Evolutionary conservation across 2,113 vertebrate species (phyloP), one percentile per base, ranked within the genome.

Genomic region (Centropus bengalensis): DNA sequence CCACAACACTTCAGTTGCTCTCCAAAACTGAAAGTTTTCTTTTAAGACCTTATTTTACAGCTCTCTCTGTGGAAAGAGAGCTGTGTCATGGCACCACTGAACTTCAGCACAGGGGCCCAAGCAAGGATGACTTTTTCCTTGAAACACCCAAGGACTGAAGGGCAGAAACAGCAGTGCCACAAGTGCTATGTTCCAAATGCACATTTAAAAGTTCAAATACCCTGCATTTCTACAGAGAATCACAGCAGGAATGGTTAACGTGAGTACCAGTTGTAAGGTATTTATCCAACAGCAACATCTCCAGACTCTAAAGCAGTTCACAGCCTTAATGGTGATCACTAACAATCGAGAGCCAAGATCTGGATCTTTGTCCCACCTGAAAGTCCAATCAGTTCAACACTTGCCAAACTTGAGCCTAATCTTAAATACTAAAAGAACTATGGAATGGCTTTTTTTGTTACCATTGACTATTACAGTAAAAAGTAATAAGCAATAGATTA

Each of bases 221-320:
- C 2, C 9, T 18, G 40, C 38, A 51, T 36, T 68, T 40, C 62
- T 14, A 45, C 2, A 32, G 8, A 49, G 32, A 89, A 86, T 59
- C 26, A 54, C 22, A 66, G 44, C 6, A 69, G 45, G n/a, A 32
- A 62, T 62, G 27, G 15, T 1, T 38, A 86, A 38, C 1, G 0
- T 0, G 1, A 9, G 8, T 20, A 60, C 15, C 38, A 49, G 26
- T 7, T 27, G 8, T 22, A 15, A 9, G 0, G 3, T 5, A 6
- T 8, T 13, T 13, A 23, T 47, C 44, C 30, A 63, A 24, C 9
- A 66, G 45, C 76, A 66, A 59, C 38, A 49, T 4, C 36, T 54
- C 36, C 51, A 63, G 30, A 32, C 16, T 13, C 20, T 47, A 73
- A 69, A 22, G 58, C 4, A 3, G 32, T 18, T 22, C 27, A 69